Evolutionary conservation across 2,888 invertebrate species (phyloP).

Genomic region (Chrysopilus asiliformis): DNA sequence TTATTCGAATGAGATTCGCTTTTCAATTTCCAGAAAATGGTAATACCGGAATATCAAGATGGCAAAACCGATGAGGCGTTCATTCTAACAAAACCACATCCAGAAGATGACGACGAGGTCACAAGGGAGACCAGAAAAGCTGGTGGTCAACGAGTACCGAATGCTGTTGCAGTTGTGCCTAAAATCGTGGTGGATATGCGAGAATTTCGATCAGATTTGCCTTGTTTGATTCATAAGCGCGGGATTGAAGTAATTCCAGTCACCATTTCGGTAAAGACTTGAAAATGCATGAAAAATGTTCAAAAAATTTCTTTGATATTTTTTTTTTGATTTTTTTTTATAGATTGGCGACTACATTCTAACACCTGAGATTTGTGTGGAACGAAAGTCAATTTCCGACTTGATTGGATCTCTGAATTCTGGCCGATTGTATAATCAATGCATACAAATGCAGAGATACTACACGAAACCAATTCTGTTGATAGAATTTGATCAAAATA

Average conservation of each 20-base stretch:
- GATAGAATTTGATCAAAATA: constrained; percentile 92
- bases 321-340: constrained; percentile 8
- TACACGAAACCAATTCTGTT: constrained; percentile 80
- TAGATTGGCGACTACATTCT: constrained; percentile 96
- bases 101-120: constrained; percentile 22
- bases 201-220: constrained; percentile 93
- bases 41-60: constrained; percentile 76
- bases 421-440: constrained; percentile 91
- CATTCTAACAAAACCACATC: constrained; percentile 28
- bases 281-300: too few relatives aligned
- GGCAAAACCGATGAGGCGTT: constrained; percentile 58
- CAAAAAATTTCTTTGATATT: not conserved
- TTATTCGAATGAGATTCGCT: too few relatives aligned
- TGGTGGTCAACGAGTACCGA: constrained; percentile 31
- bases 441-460: constrained; percentile 82
- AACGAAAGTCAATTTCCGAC: constrained; percentile 92
- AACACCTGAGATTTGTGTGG: constrained; percentile 91
- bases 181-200: constrained; percentile 88
- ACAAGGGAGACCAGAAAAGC: constrained; percentile 52
- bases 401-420: constrained; percentile 89
- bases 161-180: constrained; percentile 24
- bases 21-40: constrained; percentile 56
- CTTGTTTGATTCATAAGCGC: constrained; percentile 81
- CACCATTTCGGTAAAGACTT: constrained; percentile 63
- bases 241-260: constrained; percentile 86